Base-by-base conservation (phyloP, 2,113 vertebrate genomes). In the Rallus limicola region DNA sequence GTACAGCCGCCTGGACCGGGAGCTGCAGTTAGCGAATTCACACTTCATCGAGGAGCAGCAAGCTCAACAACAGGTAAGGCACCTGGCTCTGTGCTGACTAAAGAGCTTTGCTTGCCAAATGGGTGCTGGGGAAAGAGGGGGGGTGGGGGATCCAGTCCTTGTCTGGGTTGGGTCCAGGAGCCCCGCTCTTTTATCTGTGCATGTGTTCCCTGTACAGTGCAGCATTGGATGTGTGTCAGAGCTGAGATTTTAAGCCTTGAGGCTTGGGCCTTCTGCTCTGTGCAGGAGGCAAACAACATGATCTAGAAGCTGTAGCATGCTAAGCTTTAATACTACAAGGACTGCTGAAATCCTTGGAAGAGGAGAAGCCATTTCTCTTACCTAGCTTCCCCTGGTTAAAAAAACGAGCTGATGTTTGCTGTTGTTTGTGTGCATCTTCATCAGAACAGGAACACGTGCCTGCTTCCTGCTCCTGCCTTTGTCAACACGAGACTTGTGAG, bases 11-110 rank as follows among this genome's bases (percentile, higher is more conserved):
- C 97, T 99, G 34, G 99, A 99, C 94, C 97, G 93, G 8, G 98
- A 99, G 67, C 97, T 99, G 80, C 98, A 99, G 75, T 97, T 97
- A 19, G 99, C 98, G 79, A 99, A 99, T 95, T 98, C 99, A 40
- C 98, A 99, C 81, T 99, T 99, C 94, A 98, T 99, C 2, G 99
- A 99, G 75, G 99, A 99, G 84, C 99, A 99, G 93, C 99, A 99
- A 81, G 97, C 97, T 4, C 99, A 99, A 90, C 99, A 99, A 84
- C 99, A 99, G 99, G 99, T 99, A 98, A 69, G 71, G 71, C 78
- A 87, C 70, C 90, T 94, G 82, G 50, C 72, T 70, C 56, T n/a
- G 7, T 1, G 2, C 4, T 4, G 53, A 34, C 44, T 50, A 7
- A 83, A 59, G 5, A 69, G 56, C 44, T 95, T 31, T 62, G 70